A percentile compares a stretch with the other conserved stretches of the same genome.
Conservation (phyloP, 1,140 invertebrate genomes). For the Rhagoletis pomonella region DNA sequence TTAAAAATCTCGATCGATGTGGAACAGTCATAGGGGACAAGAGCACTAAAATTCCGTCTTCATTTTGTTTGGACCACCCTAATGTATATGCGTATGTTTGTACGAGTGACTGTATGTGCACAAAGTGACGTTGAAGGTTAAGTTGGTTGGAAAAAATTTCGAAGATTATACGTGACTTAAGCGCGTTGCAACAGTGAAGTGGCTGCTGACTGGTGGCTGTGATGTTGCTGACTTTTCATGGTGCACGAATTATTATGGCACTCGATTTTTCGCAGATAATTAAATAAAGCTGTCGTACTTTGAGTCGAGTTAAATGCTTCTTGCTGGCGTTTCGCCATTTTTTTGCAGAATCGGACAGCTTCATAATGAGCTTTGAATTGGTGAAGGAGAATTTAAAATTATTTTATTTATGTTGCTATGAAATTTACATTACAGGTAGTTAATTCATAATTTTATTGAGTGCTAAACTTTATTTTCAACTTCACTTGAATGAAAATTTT, state of each 20-base stretch:
- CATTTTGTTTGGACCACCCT: no score
- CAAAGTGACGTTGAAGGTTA: conserved; percentile 36
- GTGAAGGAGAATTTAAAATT: conserved; percentile 14
- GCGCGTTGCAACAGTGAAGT: conserved; percentile 46
- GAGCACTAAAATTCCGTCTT: no score
- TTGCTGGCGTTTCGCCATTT: background rate
- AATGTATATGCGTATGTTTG: background rate
- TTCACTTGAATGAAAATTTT: no score
- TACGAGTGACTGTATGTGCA: background rate
- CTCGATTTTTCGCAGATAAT: conserved; percentile 46
- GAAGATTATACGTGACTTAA: conserved; percentile 46
- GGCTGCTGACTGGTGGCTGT: no score
- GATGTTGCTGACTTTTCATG: conserved; percentile 42
- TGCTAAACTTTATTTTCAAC: no score
- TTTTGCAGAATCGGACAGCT: background rate
- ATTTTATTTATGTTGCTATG: conserved; percentile 4
- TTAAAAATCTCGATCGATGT: no score
- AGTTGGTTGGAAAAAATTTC: conserved; percentile 44
- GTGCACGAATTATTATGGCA: conserved; percentile 40
- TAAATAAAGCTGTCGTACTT: conserved; percentile 45
- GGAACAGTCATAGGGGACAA: no score
- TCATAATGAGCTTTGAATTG: conserved; percentile 13
- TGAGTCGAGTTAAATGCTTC: conserved; percentile 7
- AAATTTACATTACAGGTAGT: conserved; percentile 12
- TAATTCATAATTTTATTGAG: background rate